Evolutionary conservation across 2,888 invertebrate species (phyloP), one percentile per base, ranked within the genome.

Genomic region (Galerucella pusilla): DNA sequence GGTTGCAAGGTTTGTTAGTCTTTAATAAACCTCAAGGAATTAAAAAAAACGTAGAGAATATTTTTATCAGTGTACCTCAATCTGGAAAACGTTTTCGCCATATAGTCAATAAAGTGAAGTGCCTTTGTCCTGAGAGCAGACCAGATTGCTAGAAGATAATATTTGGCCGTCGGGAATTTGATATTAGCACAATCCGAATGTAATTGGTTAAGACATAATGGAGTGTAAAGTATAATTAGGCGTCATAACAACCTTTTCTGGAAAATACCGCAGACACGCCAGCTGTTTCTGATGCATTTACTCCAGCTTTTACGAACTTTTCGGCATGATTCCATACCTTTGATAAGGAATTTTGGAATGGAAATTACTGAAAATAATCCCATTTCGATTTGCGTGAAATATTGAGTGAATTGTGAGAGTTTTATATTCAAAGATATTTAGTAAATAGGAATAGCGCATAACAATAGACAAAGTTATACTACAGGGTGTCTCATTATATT

Each of bases 171-270:
- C 35, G 68, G 42, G 54, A 52, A 54, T 67, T 67, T 54, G 67
- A 54, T 67, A 54, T 77, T 68, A 74, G 77, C 75, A 75, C 71
- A 80, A 83, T 83, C 81, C 78, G 78, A 83, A 84, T 78, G 82
- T 83, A 83, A 84, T 83, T 83, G 83, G 81, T 81, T 74, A 77
- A 78, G 80, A 81, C 80, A 83, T 82, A 83, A 84, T 83, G 81
- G 82, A 83, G 83, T 81, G 83, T 60, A 49, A 81, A 81, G 82
- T 83, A 82, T 82, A 83, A 83, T 83, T 83, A 81, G 79, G 76
- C 80, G 81, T 82, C 80, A 76, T 76, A 78, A 79, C 79, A 79
- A 78, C 79, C 78, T 74, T 79, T 79, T 76, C 78, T 76, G 78
- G 78, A 82, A 81, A 82, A 82, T 80, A 82, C 82, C 82, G 74